These are phyloP conservation scores for Coelinius sp. DNA, from an alignment of 2,888 invertebrate genomes.

Conservation along the genomic window DNA sequence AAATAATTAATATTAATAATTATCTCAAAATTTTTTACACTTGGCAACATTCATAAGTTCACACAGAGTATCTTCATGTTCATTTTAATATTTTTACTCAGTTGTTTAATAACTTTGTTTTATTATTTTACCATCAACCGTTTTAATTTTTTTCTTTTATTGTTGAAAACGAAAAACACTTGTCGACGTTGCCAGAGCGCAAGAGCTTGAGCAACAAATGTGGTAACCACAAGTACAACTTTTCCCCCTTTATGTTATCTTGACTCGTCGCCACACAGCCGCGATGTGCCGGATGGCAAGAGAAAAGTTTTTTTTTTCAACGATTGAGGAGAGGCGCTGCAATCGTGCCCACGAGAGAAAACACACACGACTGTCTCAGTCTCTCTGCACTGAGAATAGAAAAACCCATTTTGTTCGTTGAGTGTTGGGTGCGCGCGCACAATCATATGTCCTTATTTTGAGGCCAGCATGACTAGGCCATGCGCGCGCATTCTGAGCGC, in stretches of 20 bases:
- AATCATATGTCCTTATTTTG: not conserved
- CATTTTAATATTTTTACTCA: no score
- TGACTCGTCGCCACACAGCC: constrained; percentile 5
- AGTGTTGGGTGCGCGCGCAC: constrained; percentile 55
- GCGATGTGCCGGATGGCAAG: not conserved
- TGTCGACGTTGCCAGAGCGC: constrained; percentile 11
- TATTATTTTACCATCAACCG: not conserved
- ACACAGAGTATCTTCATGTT: not conserved
- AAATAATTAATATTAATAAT: not conserved
- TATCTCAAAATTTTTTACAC: not conserved
- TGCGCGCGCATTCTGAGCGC: not conserved
- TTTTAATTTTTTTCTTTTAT: not conserved
- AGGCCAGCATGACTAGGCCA: not conserved
- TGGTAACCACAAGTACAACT: constrained; percentile 7
- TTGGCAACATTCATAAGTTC: not conserved
- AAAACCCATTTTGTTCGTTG: constrained; percentile 51
- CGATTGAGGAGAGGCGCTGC: constrained; percentile 37
- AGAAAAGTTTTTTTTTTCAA: not conserved
- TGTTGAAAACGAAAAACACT: not conserved
- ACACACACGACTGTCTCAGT: constrained; percentile 14
- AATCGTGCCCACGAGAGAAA: constrained; percentile 34
- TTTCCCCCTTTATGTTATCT: not conserved
- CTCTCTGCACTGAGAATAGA: constrained; percentile 54
- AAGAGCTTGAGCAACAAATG: no score
- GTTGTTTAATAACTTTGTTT: not conserved